Percentiles rank a stretch among this genome's conserved stretches.
Evolutionary conservation across 2,888 invertebrate species (phyloP).

Genomic region (Cataglyphis livida): DNA sequence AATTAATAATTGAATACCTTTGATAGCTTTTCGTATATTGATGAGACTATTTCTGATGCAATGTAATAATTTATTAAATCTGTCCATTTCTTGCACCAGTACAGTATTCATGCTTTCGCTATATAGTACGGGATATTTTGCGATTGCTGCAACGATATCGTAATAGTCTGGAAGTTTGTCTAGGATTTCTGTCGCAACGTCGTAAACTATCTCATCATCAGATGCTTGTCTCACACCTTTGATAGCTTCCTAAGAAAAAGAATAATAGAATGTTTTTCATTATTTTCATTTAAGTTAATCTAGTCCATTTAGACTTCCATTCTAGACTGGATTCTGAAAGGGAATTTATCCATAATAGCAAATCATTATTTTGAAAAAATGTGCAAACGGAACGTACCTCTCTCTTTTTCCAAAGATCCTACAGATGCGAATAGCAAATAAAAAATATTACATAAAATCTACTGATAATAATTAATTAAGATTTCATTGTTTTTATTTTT

Average conservation of each 20-base stretch:
- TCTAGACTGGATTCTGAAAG: background rate
- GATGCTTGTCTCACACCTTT: conserved; percentile 89
- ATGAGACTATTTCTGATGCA: conserved; percentile 92
- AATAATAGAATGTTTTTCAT: conserved; percentile 4
- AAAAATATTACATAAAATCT: conserved; percentile 19
- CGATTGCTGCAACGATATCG: conserved; percentile 89
- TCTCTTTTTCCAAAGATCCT: conserved; percentile 58
- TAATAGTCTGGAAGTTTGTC: conserved; percentile 91
- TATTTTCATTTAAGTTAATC: background rate
- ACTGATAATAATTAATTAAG: conserved; percentile 18
- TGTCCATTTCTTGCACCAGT: conserved; percentile 94
- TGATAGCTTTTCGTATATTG: conserved; percentile 94
- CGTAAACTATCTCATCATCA: conserved; percentile 92
- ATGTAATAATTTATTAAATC: conserved; percentile 91
- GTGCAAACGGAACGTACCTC: conserved; percentile 34
- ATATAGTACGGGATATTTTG: conserved; percentile 91
- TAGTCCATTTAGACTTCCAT: background rate
- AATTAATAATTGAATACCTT: conserved; percentile 87
- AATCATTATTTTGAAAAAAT: background rate
- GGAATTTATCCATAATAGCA: background rate
- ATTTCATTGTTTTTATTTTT: background rate
- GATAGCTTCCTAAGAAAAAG: conserved; percentile 88
- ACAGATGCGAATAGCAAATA: conserved; percentile 8
- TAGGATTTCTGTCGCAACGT: conserved; percentile 93
- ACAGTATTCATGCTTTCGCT: conserved; percentile 98